phyloP scores from a whole-genome alignment of 2,888 invertebrate species.

The Melieria omissa region DNA sequence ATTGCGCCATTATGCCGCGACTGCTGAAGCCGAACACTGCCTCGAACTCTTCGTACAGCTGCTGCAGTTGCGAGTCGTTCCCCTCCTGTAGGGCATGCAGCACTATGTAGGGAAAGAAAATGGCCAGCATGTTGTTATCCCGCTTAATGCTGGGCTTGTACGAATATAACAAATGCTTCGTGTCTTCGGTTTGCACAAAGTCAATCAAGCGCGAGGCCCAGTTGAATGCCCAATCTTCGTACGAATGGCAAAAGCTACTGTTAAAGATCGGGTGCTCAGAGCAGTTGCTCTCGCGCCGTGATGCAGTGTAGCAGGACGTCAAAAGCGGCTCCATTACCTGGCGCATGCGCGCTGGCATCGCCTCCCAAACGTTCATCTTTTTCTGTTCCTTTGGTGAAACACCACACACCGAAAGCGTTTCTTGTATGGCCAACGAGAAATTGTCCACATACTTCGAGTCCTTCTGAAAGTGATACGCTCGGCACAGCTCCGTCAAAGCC shows the following conservation, averaged over 20 bases:
- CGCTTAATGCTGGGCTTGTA: constrained; percentile 81
- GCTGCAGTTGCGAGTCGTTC: constrained; percentile 61
- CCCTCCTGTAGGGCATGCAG: constrained; percentile 73
- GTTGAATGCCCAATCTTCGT: constrained; percentile 80
- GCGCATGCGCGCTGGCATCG: constrained; percentile 77
- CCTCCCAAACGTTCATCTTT: constrained; percentile 76
- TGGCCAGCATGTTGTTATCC: constrained; percentile 77
- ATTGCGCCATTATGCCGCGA: constrained; percentile 35
- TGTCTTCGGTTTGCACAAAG: constrained; percentile 71
- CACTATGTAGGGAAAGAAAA: constrained; percentile 81
- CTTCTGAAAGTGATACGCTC: constrained; percentile 82
- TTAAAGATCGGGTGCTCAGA: constrained; percentile 74
- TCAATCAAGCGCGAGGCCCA: constrained; percentile 80
- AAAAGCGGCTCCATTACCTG: constrained; percentile 81
- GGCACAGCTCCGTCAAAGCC: constrained; percentile 76
- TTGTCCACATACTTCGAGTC: constrained; percentile 82
- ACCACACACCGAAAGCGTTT: constrained; percentile 78
- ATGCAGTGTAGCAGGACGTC: constrained; percentile 74
- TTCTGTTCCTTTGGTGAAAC: constrained; percentile 74
- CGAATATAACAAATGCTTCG: constrained; percentile 73
- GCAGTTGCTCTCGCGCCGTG: constrained; percentile 56
- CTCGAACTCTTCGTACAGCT: constrained; percentile 69
- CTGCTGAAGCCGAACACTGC: constrained; percentile 67
- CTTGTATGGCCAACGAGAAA: constrained; percentile 84
- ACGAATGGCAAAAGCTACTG: constrained; percentile 74